Base-by-base conservation (phyloP, 2,888 invertebrate genomes). In the Amiota communis region DNA sequence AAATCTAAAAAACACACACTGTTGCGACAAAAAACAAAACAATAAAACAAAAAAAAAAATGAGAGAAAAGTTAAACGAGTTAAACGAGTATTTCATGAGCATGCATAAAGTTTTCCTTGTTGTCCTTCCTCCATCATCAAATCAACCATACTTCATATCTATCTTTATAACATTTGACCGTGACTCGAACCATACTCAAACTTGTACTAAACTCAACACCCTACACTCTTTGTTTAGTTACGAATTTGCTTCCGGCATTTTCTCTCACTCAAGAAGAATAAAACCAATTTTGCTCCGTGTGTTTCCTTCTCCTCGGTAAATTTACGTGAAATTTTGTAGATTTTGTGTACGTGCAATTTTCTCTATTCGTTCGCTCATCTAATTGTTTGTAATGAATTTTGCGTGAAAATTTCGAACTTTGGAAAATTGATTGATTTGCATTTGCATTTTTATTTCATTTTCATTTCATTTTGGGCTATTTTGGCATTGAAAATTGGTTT, bases 51-150 rank as follows among this genome's bases (percentile, higher is more conserved):
- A 61, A 61, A 23, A 68, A 49, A 53, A 68, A 68, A 20, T 36
- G 23, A 9, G 17, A 78, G 82, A 81, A 79, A 78, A 79, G 81
- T 87, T 87, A 83, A 88, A 86, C 82, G 85, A 87, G 87, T 87
- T 87, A 87, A 87, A 86, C 83, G 87, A 85, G 81, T 82, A 85
- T 86, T 87, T 83, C 79, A 83, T 82, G 83, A 83, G 85, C 82
- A 75, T 80, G 81, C 76, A 80, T 74, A 83, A 85, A 85, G 78
- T 68, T 68, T 68, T 48, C 36, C 36, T 36, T 36, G 36, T 36
- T 36, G 36, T 36, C 36, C 36, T 36, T 36, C 36, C 36, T 36
- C 36, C 6, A 36, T 36, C 23, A 23, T 23, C 23, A 23, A 23
- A 23, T 23, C 36, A 36, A 36, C 36, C 36, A 36, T 36, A 6